A percentile compares a stretch with the other conserved stretches of the same genome.
phyloP scores from a whole-genome alignment of 2,113 vertebrate species.

The Coryphaenoides rupestris region DNA sequence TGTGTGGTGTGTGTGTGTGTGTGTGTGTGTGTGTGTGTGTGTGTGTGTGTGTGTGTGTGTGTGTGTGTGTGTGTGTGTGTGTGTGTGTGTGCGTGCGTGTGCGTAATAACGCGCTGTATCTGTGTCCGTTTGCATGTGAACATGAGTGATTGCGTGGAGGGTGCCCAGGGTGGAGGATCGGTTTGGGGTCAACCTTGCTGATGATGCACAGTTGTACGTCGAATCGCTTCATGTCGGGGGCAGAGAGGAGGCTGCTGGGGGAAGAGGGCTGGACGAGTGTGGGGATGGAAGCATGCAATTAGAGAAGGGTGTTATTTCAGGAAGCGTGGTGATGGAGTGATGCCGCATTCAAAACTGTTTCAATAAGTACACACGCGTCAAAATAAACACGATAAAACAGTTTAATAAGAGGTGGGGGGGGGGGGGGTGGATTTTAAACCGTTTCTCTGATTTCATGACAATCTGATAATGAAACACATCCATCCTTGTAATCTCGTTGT shows the following conservation, averaged over 20 bases:
- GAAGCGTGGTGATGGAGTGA: not conserved
- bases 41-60: not conserved
- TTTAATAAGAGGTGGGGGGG: no score
- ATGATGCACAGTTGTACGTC: constrained; percentile 46
- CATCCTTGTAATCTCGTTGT: no score
- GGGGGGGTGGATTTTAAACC: no score
- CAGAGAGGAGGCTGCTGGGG: constrained; percentile 39
- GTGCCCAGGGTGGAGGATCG: constrained; percentile 11
- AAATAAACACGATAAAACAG: no score
- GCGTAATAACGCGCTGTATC: not conserved
- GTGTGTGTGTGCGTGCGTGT: constrained; percentile 24
- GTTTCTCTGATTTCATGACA: no score
- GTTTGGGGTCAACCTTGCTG: constrained; percentile 49
- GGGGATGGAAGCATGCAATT: constrained; percentile 1
- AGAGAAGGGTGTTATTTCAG: not conserved
- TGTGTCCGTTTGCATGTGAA: not conserved
- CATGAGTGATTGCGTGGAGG: not conserved
- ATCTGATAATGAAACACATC: not conserved
- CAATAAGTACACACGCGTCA: no score
- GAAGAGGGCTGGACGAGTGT: constrained; percentile 7
- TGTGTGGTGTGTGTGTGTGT: no score
- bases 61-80: constrained; percentile 20
- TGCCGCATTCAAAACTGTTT: no score
- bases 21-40: no score
- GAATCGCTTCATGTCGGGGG: constrained; percentile 45